A percentile compares a stretch with the other conserved stretches of the same genome.
Evolutionary conservation across 2,888 invertebrate genomes (phyloP).

Genomic region (Cyrtodaria siliqua): DNA sequence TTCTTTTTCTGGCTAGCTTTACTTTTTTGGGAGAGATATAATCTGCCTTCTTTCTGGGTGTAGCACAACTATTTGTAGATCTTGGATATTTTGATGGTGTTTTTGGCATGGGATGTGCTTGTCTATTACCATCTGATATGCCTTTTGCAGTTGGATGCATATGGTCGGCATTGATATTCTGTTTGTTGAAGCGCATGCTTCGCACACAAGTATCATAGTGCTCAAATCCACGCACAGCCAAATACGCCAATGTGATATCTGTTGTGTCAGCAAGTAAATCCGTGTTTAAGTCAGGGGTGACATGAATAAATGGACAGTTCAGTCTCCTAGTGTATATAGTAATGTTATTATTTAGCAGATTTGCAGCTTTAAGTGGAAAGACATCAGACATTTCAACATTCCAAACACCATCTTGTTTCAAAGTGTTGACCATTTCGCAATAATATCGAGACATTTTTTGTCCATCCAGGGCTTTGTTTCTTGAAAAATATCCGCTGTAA

Average conservation of each 20-base stretch:
- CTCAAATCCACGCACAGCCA: constrained; percentile 14
- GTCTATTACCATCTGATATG: too few species aligned
- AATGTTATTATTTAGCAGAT: constrained; percentile 2
- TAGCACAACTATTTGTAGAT: neutral
- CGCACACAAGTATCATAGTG: too few species aligned
- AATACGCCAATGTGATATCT: constrained; percentile 7
- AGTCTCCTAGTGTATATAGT: constrained; percentile 27
- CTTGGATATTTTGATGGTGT: neutral
- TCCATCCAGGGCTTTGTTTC: too few species aligned
- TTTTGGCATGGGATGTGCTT: too few species aligned
- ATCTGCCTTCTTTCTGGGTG: neutral
- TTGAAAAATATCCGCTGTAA: too few species aligned
- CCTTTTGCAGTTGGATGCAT: neutral
- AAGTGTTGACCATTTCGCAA: too few species aligned
- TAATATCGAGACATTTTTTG: too few species aligned
- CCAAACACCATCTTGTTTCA: constrained; percentile 22
- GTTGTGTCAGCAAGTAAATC: neutral
- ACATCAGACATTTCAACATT: constrained; percentile 29
- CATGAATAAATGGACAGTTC: constrained; percentile 10
- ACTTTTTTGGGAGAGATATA: constrained; percentile 16
- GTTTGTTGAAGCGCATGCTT: too few species aligned
- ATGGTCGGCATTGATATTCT: neutral
- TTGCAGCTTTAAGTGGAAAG: constrained; percentile 16
- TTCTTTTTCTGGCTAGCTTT: constrained; percentile 11
- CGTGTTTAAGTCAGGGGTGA: constrained; percentile 2